Evolutionary conservation across 2,113 vertebrate genomes (phyloP).

Genomic region (Cnemophilus loriae): DNA sequence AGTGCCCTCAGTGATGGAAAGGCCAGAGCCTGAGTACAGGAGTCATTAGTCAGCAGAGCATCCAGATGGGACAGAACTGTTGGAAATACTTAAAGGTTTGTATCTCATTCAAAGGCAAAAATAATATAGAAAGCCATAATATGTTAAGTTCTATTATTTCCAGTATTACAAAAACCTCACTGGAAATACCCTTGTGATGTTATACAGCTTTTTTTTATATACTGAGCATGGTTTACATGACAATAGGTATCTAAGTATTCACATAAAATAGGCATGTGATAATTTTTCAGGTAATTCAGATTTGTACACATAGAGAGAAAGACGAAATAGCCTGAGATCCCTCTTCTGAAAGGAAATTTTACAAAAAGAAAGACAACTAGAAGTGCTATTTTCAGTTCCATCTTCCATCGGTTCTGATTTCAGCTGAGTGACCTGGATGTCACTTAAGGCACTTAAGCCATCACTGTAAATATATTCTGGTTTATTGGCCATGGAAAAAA

Average conservation of each 20-base stretch:
- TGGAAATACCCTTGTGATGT: neutral
- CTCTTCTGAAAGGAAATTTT: neutral
- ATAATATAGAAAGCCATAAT: neutral
- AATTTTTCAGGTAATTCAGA: neutral
- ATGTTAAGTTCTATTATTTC: neutral
- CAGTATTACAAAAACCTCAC: neutral
- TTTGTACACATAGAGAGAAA: neutral
- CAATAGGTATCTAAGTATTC: neutral
- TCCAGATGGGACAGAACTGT: neutral
- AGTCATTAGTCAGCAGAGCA: neutral
- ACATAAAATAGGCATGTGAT: neutral
- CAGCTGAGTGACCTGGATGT: neutral
- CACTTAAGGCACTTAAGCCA: neutral
- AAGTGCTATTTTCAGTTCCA: neutral
- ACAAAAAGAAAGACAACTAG: neutral
- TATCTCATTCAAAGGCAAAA: neutral
- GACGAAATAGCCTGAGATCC: neutral
- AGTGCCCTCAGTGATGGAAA: neutral
- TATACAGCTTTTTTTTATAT: neutral
- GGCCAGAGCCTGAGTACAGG: neutral
- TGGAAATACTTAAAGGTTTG: neutral
- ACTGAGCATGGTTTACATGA: neutral
- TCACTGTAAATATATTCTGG: neutral
- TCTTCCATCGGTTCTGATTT: neutral
- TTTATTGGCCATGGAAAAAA: neutral